phyloP scores from a whole-genome alignment of 1,140 invertebrate species.

The Drosophila serrata region DNA sequence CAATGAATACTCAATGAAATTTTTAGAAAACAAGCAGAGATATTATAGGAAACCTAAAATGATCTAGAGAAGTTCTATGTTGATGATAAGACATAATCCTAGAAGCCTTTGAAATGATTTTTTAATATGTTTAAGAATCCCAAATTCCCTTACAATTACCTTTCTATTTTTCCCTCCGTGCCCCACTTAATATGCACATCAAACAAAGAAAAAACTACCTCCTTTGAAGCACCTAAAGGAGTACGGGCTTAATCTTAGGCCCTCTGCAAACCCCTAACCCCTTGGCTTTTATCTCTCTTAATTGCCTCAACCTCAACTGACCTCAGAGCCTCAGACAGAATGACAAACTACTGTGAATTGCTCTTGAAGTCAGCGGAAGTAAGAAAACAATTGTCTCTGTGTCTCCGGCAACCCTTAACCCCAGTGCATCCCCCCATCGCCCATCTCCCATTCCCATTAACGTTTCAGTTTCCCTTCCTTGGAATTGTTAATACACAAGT shows the following conservation, averaged over 20 bases:
- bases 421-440: constrained; percentile 1
- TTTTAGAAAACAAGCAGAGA: not conserved
- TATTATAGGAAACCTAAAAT: not conserved
- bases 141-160: not conserved
- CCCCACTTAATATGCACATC: too few relatives aligned
- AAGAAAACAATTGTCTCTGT: constrained; percentile 52
- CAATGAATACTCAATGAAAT: not conserved
- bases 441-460: not conserved
- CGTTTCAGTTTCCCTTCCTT: constrained; percentile 3
- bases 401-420: constrained; percentile 31
- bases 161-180: not conserved
- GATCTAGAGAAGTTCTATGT: too few relatives aligned
- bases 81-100: not conserved
- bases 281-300: constrained; percentile 25
- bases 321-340: constrained; percentile 48
- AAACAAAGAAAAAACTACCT: too few relatives aligned
- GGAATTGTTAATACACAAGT: constrained; percentile 47
- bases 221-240: constrained; percentile 4
- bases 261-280: not conserved
- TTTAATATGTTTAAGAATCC: not conserved
- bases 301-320: constrained; percentile 45
- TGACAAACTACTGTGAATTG: constrained; percentile 57
- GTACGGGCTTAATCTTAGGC: not conserved
- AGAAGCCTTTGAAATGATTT: not conserved
- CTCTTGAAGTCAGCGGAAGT: constrained; percentile 54